Base-by-base conservation (phyloP, 2,113 vertebrate species). In the Poeciliopsis prolifica region DNA sequence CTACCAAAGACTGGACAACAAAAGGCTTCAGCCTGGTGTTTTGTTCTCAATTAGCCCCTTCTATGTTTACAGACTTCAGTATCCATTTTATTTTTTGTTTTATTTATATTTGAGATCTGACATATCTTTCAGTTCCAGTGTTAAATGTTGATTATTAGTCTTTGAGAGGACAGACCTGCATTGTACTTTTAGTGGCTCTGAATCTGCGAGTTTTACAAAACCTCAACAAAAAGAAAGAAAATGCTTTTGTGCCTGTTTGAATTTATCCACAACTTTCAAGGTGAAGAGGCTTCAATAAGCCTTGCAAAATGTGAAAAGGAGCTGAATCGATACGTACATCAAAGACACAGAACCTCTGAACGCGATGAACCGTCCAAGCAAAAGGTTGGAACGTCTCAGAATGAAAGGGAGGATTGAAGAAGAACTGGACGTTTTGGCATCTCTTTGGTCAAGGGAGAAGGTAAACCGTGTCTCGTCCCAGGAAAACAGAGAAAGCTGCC, bases 351-450 rank as follows among this genome's bases (percentile, higher is more conserved):
- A 40, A 72, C 77, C 61, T 22, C 24, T 79, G 31, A 72, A 60
- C 54, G 8, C 31, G 86, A 83, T 84, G 78, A 75, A 76, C 68
- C 71, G 61, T 48, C 73, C 8, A 80, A 62, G 83, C 60, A 31
- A 70, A 61, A 80, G 71, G 82, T 69, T 78, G 69, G 74, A 79
- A 63, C 78, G 70, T 44, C 76, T 77, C 79, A 80, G 72, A 69
- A 35, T 79, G 65, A 88, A 83, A 89, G 83, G 79, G 81, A 71
- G 78, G 74, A 85, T 72, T 81, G 74, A 84, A 71, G 74, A 58
- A 86, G 84, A 93, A 93, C 94, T 93, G 94, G 85, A 90, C 85
- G 81, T 42, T 48, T 44, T 89, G 92, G 92, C 88, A 74, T 80
- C 65, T 76, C 80, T 88, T 87, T 88, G 90, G 82, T 75, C 42